A percentile compares a stretch with the other conserved stretches of the same genome.
These are phyloP conservation scores for Asteroscopus sphinx DNA, from an alignment of 2,888 invertebrate genomes.

Conservation along the genomic window DNA sequence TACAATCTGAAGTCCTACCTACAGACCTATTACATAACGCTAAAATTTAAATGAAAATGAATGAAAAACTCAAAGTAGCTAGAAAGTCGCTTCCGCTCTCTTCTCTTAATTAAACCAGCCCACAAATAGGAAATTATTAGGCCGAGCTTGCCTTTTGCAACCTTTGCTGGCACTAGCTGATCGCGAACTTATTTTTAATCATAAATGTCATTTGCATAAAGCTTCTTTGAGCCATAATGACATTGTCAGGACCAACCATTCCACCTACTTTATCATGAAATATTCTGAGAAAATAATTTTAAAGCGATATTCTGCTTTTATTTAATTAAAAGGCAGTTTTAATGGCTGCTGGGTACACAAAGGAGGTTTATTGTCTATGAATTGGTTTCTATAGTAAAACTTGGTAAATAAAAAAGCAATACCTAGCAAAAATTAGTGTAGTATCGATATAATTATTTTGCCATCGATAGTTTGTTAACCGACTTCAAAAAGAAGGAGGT, in stretches of 20 bases:
- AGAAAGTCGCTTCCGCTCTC: conserved; percentile 12
- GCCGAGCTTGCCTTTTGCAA: conserved; percentile 75
- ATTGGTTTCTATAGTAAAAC: background rate
- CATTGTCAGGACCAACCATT: conserved; percentile 62
- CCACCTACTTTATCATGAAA: conserved; percentile 6
- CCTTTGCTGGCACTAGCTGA: conserved; percentile 73
- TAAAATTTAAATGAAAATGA: too few relatives aligned
- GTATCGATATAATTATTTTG: too few relatives aligned
- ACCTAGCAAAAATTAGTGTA: background rate
- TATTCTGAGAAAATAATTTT: conserved; percentile 5
- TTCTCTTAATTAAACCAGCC: conserved; percentile 49
- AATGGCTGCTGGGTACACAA: conserved; percentile 2
- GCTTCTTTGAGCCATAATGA: conserved; percentile 64
- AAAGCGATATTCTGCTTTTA: conserved; percentile 17
- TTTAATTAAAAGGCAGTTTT: conserved; percentile 8
- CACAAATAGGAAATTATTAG: conserved; percentile 82
- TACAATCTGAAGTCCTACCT: too few relatives aligned
- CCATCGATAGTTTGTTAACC: too few relatives aligned
- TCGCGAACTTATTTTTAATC: conserved; percentile 81
- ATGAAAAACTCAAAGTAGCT: background rate
- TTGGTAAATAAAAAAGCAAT: conserved; percentile 8
- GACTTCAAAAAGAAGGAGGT: too few relatives aligned
- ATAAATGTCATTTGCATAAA: conserved; percentile 78
- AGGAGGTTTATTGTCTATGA: background rate
- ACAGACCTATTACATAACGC: too few relatives aligned